Conservation (phyloP, 2,797 vertebrate species). For the Typhlichthys eigenmanni region DNA sequence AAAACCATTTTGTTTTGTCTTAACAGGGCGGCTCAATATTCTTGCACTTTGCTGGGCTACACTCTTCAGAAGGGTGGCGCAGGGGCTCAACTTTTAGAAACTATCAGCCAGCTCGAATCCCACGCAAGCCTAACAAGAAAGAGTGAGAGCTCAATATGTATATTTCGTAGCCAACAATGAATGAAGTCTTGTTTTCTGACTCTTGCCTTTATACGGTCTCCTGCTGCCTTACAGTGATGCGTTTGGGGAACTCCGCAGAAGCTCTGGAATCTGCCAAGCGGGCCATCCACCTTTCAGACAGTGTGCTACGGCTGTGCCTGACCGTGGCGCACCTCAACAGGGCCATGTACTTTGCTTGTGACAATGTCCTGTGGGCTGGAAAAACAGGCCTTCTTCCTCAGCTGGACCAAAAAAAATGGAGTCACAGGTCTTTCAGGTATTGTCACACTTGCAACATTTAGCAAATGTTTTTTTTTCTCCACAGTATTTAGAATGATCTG, state of each 20-base stretch:
- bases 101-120: conserved; percentile 82
- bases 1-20: not conserved
- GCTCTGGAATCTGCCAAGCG: conserved; percentile 88
- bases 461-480: too few species aligned
- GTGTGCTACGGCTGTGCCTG: conserved; percentile 88
- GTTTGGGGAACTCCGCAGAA: conserved; percentile 88
- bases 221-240: conserved; percentile 77
- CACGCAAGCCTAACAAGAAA: conserved; percentile 90
- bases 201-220: conserved; percentile 5
- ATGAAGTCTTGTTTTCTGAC: not conserved
- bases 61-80: conserved; percentile 79
- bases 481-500: too few species aligned
- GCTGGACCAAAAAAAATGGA: conserved; percentile 89
- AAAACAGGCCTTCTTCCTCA: conserved; percentile 77
- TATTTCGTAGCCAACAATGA: not conserved
- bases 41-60: conserved; percentile 84
- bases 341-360: conserved; percentile 91
- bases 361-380: conserved; percentile 91
- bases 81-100: conserved; percentile 57
- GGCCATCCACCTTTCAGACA: conserved; percentile 87
- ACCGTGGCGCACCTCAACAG: conserved; percentile 90
- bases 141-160: conserved; percentile 73
- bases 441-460: too few species aligned
- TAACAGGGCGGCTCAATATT: conserved; percentile 88
- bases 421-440: conserved; percentile 89